A percentile compares a stretch with the other conserved stretches of the same genome.
Evolutionary conservation across 37 sponge, comb jelly and placozoan genomes (phyloP).

Genomic region (Petrosia ficiformis): DNA sequence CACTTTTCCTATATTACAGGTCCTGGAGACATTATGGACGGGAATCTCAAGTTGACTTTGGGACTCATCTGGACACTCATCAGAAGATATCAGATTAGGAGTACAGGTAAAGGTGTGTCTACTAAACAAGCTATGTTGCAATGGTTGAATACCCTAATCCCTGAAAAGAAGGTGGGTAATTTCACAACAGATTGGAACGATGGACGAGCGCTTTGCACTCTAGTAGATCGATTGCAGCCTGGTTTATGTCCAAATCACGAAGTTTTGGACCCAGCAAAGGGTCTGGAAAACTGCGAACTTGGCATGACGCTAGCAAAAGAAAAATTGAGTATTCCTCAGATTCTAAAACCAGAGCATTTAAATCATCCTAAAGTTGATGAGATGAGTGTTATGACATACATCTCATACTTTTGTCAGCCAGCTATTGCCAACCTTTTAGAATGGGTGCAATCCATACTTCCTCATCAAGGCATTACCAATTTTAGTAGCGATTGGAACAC

Average conservation of each 20-base stretch:
- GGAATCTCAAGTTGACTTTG: constrained; percentile 88
- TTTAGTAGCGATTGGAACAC: constrained; percentile 84
- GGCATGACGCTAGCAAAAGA: constrained; percentile 82
- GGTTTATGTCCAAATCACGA: constrained; percentile 80
- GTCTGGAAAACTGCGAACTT: constrained; percentile 66
- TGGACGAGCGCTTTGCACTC: constrained; percentile 79
- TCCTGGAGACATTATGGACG: constrained; percentile 83
- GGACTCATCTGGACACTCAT: constrained; percentile 96
- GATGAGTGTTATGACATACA: constrained; percentile 89
- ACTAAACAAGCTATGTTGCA: constrained; percentile 85
- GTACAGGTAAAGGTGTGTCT: constrained; percentile 64
- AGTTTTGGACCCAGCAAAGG: constrained; percentile 47
- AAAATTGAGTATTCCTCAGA: constrained; percentile 60
- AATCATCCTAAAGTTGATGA: constrained; percentile 74
- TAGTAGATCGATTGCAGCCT: constrained; percentile 74
- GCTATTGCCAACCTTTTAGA: constrained; percentile 56
- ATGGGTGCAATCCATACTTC: constrained; percentile 76
- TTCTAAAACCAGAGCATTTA: constrained; percentile 72
- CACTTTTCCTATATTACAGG: constrained; percentile 42
- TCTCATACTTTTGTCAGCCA: constrained; percentile 81
- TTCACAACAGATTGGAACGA: constrained; percentile 94
- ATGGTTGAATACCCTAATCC: constrained; percentile 80
- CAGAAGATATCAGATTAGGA: constrained; percentile 80
- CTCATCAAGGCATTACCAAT: constrained; percentile 69
- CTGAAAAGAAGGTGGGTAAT: constrained; percentile 66